Base-by-base conservation (phyloP, 2,113 vertebrate genomes). In the Corvus hawaiiensis region DNA sequence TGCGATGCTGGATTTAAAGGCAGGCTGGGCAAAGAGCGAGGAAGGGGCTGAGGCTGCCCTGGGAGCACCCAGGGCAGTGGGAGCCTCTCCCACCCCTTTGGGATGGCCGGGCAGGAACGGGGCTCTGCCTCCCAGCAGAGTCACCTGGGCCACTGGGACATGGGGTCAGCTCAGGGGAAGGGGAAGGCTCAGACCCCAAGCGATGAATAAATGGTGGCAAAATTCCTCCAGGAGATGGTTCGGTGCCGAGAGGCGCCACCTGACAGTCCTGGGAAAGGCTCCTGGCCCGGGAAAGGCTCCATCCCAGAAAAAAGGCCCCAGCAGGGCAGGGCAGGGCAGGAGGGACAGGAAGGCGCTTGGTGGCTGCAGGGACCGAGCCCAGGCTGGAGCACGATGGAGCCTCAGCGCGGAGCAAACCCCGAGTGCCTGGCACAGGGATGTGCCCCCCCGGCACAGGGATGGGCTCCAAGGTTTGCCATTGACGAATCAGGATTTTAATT, bases 351-450 rank as follows among this genome's bases (percentile, higher is more conserved):
- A 51, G 75, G 81, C 1, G 26, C 51, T n/a, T 23, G 12, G 8
- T 24, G 64, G 77, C 39, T 19, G 32, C 51, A 54, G 39, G 72
- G 67, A 33, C 7, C 1, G 1, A 27, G 73, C 24, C 0, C 21
- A 63, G 85, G 16, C 28, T 15, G 82, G 13, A 23, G 14, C 35
- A 11, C 8, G 1, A 11, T 0, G 21, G 43, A 18, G 33, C n/a
- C 1, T 3, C 33, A 9, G 1, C 4, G 3, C 1, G 59, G 59
- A 3, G 51, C 18, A 22, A 39, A 17, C 30, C 32, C 13, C 0
- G 3, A 21, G 37, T 7, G 33, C 23, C 73, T 1, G 35, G 75
- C 62, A 51, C 10, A 0, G 61, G 61, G 27, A 41, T 10, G 4
- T 8, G 51, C n/a, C 19, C 1, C 1, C 18, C 72, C 1, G 46